phyloP scores from a whole-genome alignment of 2,888 invertebrate species.

The Brachyopa scutellaris region DNA sequence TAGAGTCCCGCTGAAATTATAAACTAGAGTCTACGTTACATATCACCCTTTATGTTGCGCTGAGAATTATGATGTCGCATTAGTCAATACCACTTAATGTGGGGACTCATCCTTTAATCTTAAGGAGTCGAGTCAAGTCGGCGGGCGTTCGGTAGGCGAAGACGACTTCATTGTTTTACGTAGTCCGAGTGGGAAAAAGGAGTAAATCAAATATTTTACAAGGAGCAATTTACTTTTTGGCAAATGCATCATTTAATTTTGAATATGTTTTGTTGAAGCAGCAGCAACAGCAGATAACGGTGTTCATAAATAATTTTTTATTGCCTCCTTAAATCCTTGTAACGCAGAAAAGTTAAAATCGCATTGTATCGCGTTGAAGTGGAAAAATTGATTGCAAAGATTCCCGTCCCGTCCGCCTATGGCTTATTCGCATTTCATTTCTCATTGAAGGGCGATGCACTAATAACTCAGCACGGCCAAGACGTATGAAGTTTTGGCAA shows the following conservation, averaged over 20 bases:
- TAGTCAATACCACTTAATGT: conserved; percentile 48
- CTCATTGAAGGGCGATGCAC: conserved; percentile 54
- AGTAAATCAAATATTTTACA: conserved; percentile 61
- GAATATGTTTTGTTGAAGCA: conserved; percentile 58
- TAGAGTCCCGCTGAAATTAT: conserved; percentile 57
- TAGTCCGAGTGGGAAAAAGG: background rate
- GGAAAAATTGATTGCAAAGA: conserved; percentile 65
- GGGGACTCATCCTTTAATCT: conserved; percentile 20
- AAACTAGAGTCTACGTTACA: conserved; percentile 54
- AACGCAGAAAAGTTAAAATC: conserved; percentile 47
- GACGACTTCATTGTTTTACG: conserved; percentile 67
- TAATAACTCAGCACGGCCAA: conserved; percentile 15
- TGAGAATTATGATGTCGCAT: conserved; percentile 54
- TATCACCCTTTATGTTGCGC: conserved; percentile 46
- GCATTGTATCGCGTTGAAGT: conserved; percentile 67
- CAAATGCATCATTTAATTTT: conserved; percentile 67
- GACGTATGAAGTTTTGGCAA: conserved; percentile 31
- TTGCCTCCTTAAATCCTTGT: conserved; percentile 50
- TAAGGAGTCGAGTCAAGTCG: conserved; percentile 22
- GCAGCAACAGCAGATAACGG: conserved; percentile 62
- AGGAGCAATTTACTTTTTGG: conserved; percentile 70
- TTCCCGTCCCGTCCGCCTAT: background rate
- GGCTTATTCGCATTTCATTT: conserved; percentile 13
- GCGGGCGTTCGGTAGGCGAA: conserved; percentile 15
- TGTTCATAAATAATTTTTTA: conserved; percentile 71